Evolutionary conservation across 2,113 vertebrate genomes (phyloP).

Genomic region (Eidolon helvum): DNA sequence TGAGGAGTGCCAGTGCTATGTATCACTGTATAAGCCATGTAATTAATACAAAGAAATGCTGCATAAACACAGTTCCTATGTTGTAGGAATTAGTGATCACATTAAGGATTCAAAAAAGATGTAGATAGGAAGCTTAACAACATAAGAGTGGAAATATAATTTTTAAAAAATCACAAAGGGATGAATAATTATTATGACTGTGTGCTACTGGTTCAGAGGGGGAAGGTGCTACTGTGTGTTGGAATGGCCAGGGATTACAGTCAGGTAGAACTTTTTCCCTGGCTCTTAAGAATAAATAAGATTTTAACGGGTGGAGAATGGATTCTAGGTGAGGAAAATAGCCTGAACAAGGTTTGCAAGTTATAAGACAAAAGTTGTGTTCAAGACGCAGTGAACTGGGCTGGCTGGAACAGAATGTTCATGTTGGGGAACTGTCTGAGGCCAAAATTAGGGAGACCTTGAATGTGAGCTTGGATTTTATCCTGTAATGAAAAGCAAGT

Average conservation of each 20-base stretch:
- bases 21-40: background rate
- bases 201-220: background rate
- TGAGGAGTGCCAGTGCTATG: background rate
- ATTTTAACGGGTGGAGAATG: background rate
- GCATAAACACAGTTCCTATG: background rate
- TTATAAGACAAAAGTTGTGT: background rate
- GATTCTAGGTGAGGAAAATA: background rate
- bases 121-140: background rate
- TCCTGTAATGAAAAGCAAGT: background rate
- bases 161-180: background rate
- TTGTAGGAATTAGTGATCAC: background rate
- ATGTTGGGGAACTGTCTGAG: background rate
- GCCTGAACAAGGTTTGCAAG: background rate
- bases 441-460: background rate
- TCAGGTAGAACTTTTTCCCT: background rate
- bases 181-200: background rate
- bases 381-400: background rate
- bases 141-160: background rate
- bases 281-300: background rate
- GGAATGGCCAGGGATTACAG: background rate
- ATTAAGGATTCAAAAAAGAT: background rate
- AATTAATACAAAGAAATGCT: background rate
- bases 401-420: background rate
- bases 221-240: background rate
- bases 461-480: background rate